Conservation (phyloP, 2,888 invertebrate genomes). For the Candidula unifasciata region DNA sequence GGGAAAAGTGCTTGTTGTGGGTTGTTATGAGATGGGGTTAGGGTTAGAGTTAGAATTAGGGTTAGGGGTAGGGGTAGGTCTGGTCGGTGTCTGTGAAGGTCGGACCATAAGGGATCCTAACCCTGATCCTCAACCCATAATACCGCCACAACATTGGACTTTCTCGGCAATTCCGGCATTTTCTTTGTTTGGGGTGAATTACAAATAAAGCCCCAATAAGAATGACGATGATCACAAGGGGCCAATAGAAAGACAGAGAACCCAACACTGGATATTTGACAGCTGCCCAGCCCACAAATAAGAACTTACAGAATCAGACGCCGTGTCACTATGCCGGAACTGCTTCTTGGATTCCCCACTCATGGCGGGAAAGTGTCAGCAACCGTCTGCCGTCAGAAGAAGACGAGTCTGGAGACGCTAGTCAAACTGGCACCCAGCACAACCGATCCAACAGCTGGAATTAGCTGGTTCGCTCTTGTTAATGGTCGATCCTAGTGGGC, state of each 20-base stretch:
- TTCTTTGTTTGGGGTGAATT: too few relatives aligned
- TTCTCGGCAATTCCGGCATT: too few relatives aligned
- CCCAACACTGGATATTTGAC: not conserved
- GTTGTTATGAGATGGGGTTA: too few relatives aligned
- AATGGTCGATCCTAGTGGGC: not conserved
- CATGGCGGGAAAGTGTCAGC: not conserved
- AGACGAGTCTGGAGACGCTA: not conserved
- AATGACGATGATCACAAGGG: not conserved
- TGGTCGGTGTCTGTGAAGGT: too few relatives aligned
- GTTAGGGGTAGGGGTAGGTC: too few relatives aligned
- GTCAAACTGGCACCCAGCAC: not conserved
- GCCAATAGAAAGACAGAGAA: too few relatives aligned
- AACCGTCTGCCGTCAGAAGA: not conserved
- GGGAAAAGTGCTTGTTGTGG: too few relatives aligned
- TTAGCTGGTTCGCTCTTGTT: not conserved
- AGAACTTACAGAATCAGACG: slow-evolving; percentile 59
- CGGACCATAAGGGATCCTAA: too few relatives aligned
- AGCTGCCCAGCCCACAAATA: not conserved
- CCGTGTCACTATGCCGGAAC: slow-evolving; percentile 62
- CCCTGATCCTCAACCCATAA: too few relatives aligned
- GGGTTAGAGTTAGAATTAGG: too few relatives aligned
- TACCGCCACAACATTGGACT: too few relatives aligned
- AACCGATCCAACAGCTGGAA: not conserved
- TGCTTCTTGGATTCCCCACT: slow-evolving; percentile 47
- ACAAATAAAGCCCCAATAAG: too few relatives aligned